Percentiles rank a stretch among this genome's conserved stretches.
phyloP scores from a whole-genome alignment of 2,113 vertebrate species.

The Gallinago jamesoni region DNA sequence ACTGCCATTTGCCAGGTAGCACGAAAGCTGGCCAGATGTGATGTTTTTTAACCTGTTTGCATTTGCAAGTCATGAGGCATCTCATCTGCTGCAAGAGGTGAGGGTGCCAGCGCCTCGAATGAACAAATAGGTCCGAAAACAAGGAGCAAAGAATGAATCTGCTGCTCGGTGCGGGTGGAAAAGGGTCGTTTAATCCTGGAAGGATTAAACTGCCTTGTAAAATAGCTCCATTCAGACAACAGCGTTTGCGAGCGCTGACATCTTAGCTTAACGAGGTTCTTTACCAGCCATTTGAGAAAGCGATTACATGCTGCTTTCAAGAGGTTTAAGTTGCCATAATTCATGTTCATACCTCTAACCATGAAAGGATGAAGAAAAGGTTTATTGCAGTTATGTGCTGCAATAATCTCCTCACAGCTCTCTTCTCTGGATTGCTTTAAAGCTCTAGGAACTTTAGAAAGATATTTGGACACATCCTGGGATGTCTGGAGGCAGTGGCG shows the following conservation, averaged over 20 bases:
- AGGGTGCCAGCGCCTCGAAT: background rate
- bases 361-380: conserved; percentile 61
- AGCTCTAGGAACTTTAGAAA: background rate
- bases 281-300: background rate
- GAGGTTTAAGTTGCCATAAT: background rate
- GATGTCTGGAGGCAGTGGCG: background rate
- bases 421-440: background rate
- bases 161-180: background rate
- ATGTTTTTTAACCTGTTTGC: background rate
- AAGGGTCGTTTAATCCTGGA: background rate
- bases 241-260: background rate
- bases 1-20: background rate
- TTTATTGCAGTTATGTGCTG: conserved; percentile 30
- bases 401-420: background rate
- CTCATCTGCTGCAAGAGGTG: background rate
- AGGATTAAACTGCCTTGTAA: conserved; percentile 48
- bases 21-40: background rate
- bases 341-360: conserved; percentile 40
- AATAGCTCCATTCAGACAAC: background rate
- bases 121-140: background rate
- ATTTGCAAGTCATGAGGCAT: background rate
- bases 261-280: background rate
- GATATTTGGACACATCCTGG: background rate
- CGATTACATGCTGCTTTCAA: background rate
- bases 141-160: background rate